Percentiles rank a stretch among this genome's conserved stretches.
Evolutionary conservation across 2,113 vertebrate genomes (phyloP).

Genomic region (Hirundichthys speculiger): DNA sequence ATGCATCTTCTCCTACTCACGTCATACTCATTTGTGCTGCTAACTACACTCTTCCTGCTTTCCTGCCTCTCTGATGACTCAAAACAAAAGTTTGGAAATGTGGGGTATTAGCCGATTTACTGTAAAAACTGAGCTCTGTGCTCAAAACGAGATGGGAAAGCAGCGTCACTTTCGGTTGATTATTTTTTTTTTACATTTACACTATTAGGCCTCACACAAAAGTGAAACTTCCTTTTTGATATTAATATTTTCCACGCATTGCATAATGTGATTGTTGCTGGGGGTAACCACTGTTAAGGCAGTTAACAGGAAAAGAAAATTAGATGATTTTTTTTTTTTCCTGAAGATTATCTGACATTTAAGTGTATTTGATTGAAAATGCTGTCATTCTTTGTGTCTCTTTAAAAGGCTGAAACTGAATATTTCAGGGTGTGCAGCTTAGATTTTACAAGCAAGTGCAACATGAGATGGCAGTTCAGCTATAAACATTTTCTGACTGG

Average conservation of each 20-base stretch:
- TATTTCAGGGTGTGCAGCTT: neutral
- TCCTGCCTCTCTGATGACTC: slow-evolving; percentile 37
- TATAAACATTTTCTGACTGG: neutral
- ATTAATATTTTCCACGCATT: too few relatives aligned
- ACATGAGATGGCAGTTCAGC: neutral
- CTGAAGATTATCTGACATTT: too few relatives aligned
- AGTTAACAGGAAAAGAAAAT: too few relatives aligned
- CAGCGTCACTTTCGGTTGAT: neutral
- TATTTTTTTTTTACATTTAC: neutral
- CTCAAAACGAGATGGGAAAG: neutral
- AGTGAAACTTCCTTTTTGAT: too few relatives aligned
- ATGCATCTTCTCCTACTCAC: slow-evolving; percentile 46
- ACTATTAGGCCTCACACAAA: too few relatives aligned
- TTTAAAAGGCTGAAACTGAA: neutral
- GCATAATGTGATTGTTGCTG: too few relatives aligned
- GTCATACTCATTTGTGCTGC: slow-evolving; percentile 59
- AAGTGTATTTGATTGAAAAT: neutral
- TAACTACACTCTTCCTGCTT: slow-evolving; percentile 74
- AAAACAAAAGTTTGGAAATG: slow-evolving; percentile 29
- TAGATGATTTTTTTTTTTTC: too few relatives aligned
- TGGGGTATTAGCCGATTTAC: slow-evolving; percentile 26
- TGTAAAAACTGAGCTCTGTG: neutral
- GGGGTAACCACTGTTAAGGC: too few relatives aligned
- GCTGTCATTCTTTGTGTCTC: neutral
- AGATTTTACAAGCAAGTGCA: neutral